Conservation (phyloP, 1,140 invertebrate species). For the Metaphire vulgaris region DNA sequence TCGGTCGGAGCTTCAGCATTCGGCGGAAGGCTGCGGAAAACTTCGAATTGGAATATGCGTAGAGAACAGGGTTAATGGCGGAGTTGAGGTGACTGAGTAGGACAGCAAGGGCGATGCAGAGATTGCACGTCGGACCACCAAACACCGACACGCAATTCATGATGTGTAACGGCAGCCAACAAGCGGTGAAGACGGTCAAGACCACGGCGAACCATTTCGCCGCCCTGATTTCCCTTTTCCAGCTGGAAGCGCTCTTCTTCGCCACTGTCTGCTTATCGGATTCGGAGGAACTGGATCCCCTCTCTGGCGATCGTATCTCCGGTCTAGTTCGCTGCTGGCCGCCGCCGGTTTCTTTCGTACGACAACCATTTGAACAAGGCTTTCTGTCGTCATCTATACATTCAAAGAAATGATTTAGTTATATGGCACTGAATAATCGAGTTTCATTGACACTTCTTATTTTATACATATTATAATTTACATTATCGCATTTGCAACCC, state of each 20-base stretch:
- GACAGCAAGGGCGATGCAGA: constrained; percentile 53
- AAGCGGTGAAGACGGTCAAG: constrained; percentile 41
- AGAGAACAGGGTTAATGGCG: constrained; percentile 49
- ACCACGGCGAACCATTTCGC: constrained; percentile 45
- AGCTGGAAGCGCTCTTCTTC: constrained; percentile 4
- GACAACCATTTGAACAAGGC: too few species aligned
- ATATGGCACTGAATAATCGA: too few species aligned
- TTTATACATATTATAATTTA: too few species aligned
- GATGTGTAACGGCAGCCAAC: constrained; percentile 47
- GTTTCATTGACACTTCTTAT: too few species aligned
- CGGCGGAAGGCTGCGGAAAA: constrained; percentile 68
- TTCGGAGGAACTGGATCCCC: background rate
- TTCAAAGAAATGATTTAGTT: too few species aligned
- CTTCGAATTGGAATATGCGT: constrained; percentile 74
- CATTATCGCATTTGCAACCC: too few species aligned
- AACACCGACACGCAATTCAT: constrained; percentile 40
- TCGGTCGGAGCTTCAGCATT: constrained; percentile 32
- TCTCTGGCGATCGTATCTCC: too few species aligned
- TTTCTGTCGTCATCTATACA: too few species aligned
- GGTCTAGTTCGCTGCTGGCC: too few species aligned
- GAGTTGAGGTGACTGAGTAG: constrained; percentile 61
- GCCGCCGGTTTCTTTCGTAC: too few species aligned
- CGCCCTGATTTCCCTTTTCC: constrained; percentile 41
- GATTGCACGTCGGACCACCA: constrained; percentile 29
- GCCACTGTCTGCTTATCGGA: background rate